phyloP scores from a whole-genome alignment of 2,797 vertebrate species.

The Tenualosa thibaudeaui region DNA sequence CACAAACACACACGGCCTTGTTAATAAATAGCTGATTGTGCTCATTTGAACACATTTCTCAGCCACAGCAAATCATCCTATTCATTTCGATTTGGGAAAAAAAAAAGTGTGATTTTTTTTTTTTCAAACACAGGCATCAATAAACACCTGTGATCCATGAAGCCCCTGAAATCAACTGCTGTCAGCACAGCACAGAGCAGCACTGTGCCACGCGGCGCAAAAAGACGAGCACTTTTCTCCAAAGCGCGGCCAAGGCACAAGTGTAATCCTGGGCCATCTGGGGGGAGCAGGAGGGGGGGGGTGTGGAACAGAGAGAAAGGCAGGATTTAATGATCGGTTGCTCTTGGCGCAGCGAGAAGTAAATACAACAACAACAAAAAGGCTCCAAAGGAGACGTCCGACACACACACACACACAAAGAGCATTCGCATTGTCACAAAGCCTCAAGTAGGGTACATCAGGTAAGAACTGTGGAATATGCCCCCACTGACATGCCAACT shows the following conservation, averaged over 20 bases:
- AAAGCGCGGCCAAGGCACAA: not conserved
- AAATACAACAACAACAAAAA: conserved; percentile 51
- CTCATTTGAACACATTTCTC: not conserved
- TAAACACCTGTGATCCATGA: not conserved
- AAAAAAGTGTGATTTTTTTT: not conserved
- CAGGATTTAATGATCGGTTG: not conserved
- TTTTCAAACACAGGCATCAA: not conserved
- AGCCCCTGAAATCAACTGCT: not conserved
- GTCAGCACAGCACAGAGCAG: not conserved
- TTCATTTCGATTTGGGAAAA: not conserved
- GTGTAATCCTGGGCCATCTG: conserved; percentile 3
- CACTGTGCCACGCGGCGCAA: not conserved
- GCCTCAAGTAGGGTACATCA: not conserved
- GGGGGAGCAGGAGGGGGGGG: not conserved
- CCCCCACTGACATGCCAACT: not conserved
- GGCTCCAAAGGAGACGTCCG: no score
- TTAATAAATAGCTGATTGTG: conserved; percentile 33
- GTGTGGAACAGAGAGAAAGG: not conserved
- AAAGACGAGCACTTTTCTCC: not conserved
- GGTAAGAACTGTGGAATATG: not conserved
- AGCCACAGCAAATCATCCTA: not conserved
- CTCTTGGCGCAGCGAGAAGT: conserved; percentile 40
- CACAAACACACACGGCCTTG: not conserved
- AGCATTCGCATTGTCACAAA: not conserved
- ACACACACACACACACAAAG: conserved; percentile 52